These are phyloP conservation scores for Aricia artaxerxes DNA, from an alignment of 2,888 invertebrate genomes.

Conservation along the genomic window DNA sequence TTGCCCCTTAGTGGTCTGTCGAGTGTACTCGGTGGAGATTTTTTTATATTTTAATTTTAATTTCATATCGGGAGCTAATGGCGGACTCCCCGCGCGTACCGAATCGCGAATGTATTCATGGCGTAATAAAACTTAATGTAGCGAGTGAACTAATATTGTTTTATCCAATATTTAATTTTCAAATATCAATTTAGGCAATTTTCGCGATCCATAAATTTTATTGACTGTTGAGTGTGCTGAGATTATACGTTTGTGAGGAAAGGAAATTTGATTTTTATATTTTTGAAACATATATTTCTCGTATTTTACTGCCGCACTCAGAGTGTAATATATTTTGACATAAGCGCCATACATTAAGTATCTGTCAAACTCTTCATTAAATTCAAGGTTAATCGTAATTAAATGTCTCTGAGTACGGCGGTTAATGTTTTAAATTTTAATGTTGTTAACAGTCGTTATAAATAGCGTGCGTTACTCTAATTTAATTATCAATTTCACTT, in stretches of 20 bases:
- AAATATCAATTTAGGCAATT: conserved; percentile 67
- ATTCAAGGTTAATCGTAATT: too few relatives aligned
- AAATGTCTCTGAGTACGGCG: too few relatives aligned
- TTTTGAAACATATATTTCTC: too few relatives aligned
- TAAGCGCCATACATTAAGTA: too few relatives aligned
- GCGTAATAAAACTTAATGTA: conserved; percentile 78
- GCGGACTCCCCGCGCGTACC: conserved; percentile 75
- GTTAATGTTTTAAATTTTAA: too few relatives aligned
- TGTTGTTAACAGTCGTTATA: too few relatives aligned
- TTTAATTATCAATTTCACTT: too few relatives aligned
- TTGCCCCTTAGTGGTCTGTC: conserved; percentile 77
- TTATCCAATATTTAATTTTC: conserved; percentile 78
- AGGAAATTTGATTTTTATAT: neutral
- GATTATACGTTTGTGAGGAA: neutral
- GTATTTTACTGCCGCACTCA: too few relatives aligned
- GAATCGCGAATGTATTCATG: conserved; percentile 77
- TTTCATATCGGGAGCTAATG: conserved; percentile 80
- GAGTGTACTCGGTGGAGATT: conserved; percentile 73
- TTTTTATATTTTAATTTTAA: conserved; percentile 81
- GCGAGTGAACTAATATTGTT: conserved; percentile 80
- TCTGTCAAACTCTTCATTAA: too few relatives aligned
- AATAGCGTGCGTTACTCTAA: too few relatives aligned
- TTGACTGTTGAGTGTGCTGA: conserved; percentile 39
- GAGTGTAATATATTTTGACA: too few relatives aligned
- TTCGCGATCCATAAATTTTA: conserved; percentile 73